Evolutionary conservation across 1,140 invertebrate species (phyloP), one percentile per base, ranked within the genome.

Genomic region (Cydia splendana): DNA sequence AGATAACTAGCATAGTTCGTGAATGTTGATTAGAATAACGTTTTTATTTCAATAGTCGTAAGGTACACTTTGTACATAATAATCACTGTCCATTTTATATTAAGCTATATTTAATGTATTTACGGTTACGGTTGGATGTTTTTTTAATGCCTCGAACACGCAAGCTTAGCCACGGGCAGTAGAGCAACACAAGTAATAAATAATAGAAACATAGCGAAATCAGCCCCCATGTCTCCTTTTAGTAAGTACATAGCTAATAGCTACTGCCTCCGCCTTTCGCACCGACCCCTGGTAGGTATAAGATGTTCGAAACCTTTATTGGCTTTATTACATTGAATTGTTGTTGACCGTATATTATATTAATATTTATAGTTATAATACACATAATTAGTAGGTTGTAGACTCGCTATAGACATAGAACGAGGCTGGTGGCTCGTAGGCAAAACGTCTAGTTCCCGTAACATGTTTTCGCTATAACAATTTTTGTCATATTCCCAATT

Each of bases 11-110:
- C 83, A 77, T 88, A 91, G 85, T 83, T 81, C 77, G 78, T 83
- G 79, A 81, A 87, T 83, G 80, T 85, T 84, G 75, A 76, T 69
- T 82, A 81, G 78, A 80, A 81, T 80, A 82, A 84, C 42, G 65
- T 84, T 86, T 85, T 83, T 84, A 82, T 84, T 84, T 82, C 28
- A 76, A 45, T 81, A 82, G 75, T 34, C 20, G 15, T 83, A 81
- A 86, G 75, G 74, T 76, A 82, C 84, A 85, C 85, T 84, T 83
- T 91, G 87, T 91, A 87, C 85, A 85, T 80, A 83, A 83, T 82
- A 84, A 85, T 87, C 87, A 90, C 87, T 85, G 84, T 91, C 88
- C 88, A 90, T 88, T 82, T 90, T 89, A 79, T 80, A 80, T 38
- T 89, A 90, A 88, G 86, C 78, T 77, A 78, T 81, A 62, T 38